Evolutionary conservation across 1,140 invertebrate genomes (phyloP).

Genomic region (Camponotus vicinus): DNA sequence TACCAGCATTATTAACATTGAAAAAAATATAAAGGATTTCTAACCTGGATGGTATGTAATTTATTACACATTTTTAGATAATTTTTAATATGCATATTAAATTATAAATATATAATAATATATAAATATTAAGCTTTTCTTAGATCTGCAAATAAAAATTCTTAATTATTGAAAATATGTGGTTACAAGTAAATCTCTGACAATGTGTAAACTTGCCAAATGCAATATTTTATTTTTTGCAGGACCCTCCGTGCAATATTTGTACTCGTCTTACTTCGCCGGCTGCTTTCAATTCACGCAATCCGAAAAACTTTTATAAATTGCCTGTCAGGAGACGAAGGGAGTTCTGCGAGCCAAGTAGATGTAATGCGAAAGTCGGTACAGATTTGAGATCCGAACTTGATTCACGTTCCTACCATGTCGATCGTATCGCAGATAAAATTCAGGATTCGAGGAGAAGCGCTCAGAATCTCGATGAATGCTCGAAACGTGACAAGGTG

Average conservation of each 20-base stretch:
- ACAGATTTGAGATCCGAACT: conserved; percentile 27
- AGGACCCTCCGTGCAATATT: conserved; percentile 58
- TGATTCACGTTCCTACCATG: conserved; percentile 27
- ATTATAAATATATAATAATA: background rate
- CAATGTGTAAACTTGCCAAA: conserved; percentile 9
- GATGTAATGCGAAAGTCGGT: conserved; percentile 50
- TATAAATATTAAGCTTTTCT: background rate
- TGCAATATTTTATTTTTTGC: conserved; percentile 12
- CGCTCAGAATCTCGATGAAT: conserved; percentile 54
- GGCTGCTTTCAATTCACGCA: conserved; percentile 12
- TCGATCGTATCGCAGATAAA: conserved; percentile 55
- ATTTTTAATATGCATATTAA: background rate
- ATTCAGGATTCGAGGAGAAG: conserved; percentile 68
- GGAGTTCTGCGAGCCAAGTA: conserved; percentile 38
- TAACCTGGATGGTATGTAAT: conserved; percentile 67
- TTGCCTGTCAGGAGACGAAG: conserved; percentile 4
- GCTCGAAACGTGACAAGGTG: background rate
- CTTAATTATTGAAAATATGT: background rate
- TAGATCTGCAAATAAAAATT: background rate
- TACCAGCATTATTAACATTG: conserved; percentile 4
- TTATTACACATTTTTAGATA: conserved; percentile 5
- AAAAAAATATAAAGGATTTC: conserved; percentile 5
- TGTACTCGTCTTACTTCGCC: conserved; percentile 43
- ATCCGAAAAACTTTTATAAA: conserved; percentile 23
- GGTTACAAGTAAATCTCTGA: background rate